Evolutionary conservation across 2,113 vertebrate genomes (phyloP), one percentile per base, ranked within the genome.

Genomic region (Propithecus coquereli): DNA sequence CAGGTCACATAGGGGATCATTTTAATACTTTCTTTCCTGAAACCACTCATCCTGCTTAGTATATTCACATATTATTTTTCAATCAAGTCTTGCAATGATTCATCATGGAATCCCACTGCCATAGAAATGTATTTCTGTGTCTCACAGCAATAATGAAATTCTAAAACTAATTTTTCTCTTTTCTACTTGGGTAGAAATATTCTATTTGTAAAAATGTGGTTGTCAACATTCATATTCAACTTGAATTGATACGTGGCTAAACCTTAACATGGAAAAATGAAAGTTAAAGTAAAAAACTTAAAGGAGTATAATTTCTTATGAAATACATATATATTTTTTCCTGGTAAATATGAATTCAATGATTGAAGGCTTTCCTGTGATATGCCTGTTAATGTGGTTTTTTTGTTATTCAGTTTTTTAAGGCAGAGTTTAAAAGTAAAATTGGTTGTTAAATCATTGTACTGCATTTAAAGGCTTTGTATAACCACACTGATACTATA

Each of bases 131-230:
- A 17, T 13, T 73, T 92, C 14, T 88, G 34, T 77, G 34, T 89
- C 37, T 7, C 73, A 54, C 2, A 84, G 76, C 47, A 93, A 97
- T 81, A 94, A 81, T 54, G 37, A 91, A 81, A 94, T 68, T 52
- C n/a, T 82, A 54, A 25, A 66, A 61, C 9, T 65, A 32, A 83
- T 8, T 65, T 65, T 91, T n/a, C 16, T 25, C 11, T 32, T 95
- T n/a, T n/a, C 18, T 94, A 23, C 32, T 84, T 76, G 2, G 34
- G 5, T 22, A 96, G 16, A 93, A 95, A 30, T 13, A 83, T 17
- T 91, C 27, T 96, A 68, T 80, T 93, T 85, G 57, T 91, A 79
- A 93, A 97, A 61, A 25, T 57, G 25, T 27, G 54, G 43, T 61
- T 91, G 40, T 89, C 66, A 93, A 88, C 43, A 45, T 94, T 88